Evolutionary conservation across 2,797 vertebrate species (phyloP), one percentile per base, ranked within the genome.

Genomic region (Thalassophryne amazonica): DNA sequence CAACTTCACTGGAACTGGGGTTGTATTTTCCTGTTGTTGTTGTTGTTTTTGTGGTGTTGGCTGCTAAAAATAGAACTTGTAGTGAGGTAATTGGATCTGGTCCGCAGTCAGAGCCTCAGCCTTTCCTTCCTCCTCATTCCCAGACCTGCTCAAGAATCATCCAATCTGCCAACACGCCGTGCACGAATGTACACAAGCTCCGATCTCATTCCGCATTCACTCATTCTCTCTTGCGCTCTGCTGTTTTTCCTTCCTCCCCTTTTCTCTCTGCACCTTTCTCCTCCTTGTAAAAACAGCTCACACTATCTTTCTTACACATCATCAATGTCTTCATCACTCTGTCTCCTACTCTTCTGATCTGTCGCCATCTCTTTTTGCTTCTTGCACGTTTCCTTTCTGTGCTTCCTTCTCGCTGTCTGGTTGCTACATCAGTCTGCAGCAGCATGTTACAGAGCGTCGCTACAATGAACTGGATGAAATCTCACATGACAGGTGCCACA

Each of bases 401-500:
- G 2, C 42, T 37, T 15, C 43, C 51, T 9, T 60, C 24, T 29
- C 6, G 19, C 66, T 36, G 63, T 66, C 70, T 75, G 43, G 40
- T 55, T 49, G 62, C 58, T 60, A 52, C 60, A 51, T 67, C 66
- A 17, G 33, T 66, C 46, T 70, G 56, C 68, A 69, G 76, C 68
- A 69, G 76, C 56, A 59, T 46, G 73, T 59, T 59, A 66, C 52
- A 51, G 52, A 69, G 64, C 36, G 22, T 56, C 21, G 60, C 63
- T 43, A 41, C 54, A 35, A 22, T 7, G 20, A 33, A 33, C 55
- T 43, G 67, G 61, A 82, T 45, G 39, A 60, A 54, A 84, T 81
- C 60, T 60, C 71, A 86, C 78, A 76, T 80, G 84, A 78, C 83
- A 84, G 81, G 53, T 76, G 76, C 52, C 67, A 60, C 23, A 25